Evolutionary conservation across 2,113 vertebrate genomes (phyloP), one percentile per base, ranked within the genome.

Genomic region (Myotis davidii): DNA sequence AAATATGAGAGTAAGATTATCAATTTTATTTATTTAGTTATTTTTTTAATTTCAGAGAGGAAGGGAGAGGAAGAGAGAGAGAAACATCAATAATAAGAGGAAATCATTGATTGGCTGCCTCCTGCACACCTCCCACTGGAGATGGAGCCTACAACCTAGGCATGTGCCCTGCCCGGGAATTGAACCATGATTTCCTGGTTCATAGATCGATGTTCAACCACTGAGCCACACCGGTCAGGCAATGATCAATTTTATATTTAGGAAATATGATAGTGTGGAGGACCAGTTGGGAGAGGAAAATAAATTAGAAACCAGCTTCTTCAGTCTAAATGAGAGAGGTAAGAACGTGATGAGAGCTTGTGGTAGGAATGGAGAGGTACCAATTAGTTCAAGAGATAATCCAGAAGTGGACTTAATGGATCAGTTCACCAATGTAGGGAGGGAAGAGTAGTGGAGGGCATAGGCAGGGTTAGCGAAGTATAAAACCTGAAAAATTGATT

Each of bases 311-410:
- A 70, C 18, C 16, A 45, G 54, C 56, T 88, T 81, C 21, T 23
- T 85, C 88, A 91, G n/a, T 92, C 13, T 78, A 79, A 87, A 25
- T 86, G 69, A 87, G 48, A 86, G 69, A 37, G 34, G 25, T 69
- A 85, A 90, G 61, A 59, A 73, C 79, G 21, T 87, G 32, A 70
- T 39, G 34, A 74, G 23, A 56, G 5, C 50, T 16, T 91, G 1
- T 32, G 39, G 34, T n/a, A 89, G 64, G 12, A 74, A 54, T 39
- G 27, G 54, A 81, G 59, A 70, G n/a, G 4, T 9, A 74, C n/a
- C 5, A 5, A 29, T 65, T 45, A 70, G 73, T 32, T 93, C 7
- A 78, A 29, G 61, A 69, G 39, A 27, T 61, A 65, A 65, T 42
- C 20, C 56, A 27, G 70, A 85, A 48, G 4, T 77, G 32, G 29